phyloP scores from a whole-genome alignment of 2,113 vertebrate genomes.

The Formicarius rufipectus region DNA sequence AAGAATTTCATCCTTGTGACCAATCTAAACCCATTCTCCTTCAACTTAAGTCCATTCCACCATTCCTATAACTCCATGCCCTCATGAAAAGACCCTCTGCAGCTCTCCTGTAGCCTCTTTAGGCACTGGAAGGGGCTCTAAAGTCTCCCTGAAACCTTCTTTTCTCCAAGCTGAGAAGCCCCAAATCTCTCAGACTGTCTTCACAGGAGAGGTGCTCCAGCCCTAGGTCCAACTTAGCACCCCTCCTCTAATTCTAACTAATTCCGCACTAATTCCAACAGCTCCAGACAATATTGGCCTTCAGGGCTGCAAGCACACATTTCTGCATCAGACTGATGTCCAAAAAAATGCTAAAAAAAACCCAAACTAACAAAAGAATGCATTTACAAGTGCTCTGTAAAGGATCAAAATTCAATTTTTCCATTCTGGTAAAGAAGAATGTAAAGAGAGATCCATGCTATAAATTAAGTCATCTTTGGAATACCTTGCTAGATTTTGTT shows the following conservation, averaged over 20 bases:
- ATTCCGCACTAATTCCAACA: accelerated
- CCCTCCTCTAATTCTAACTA: too few relatives aligned
- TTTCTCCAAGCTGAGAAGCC: neutral
- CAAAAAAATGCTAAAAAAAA: neutral
- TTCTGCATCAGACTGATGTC: too few relatives aligned
- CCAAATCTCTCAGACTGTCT: neutral
- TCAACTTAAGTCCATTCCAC: neutral
- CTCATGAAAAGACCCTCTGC: neutral
- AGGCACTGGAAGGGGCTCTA: neutral
- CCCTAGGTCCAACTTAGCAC: accelerated
- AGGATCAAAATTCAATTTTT: neutral
- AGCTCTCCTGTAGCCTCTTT: neutral
- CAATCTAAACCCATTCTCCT: neutral
- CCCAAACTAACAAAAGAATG: neutral
- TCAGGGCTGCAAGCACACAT: accelerated
- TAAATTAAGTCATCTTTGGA: neutral
- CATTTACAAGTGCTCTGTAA: neutral
- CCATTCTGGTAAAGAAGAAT: neutral
- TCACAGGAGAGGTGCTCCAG: neutral
- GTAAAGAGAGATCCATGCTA: neutral
- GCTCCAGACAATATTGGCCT: accelerated
- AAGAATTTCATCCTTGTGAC: neutral
- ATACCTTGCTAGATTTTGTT: accelerated
- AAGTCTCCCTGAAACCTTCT: accelerated
- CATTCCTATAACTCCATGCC: neutral